A percentile compares a stretch with the other conserved stretches of the same genome.
Conservation (phyloP, 2,113 vertebrate species). For the Ammodytes dubius region DNA sequence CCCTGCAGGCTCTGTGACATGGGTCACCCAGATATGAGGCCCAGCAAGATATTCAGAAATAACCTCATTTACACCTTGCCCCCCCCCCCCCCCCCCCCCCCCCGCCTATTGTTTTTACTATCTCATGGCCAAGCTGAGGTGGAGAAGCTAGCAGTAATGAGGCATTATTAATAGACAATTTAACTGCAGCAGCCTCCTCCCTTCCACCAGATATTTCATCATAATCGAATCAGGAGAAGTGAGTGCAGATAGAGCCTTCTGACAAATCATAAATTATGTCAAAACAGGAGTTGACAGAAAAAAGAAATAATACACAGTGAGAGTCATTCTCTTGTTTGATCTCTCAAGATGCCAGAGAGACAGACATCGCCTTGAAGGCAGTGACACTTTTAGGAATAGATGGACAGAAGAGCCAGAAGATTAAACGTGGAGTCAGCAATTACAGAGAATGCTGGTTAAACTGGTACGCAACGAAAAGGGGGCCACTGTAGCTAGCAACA, state of each 20-base stretch:
- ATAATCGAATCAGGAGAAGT: slow-evolving; percentile 30
- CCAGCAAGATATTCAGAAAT: slow-evolving; percentile 46
- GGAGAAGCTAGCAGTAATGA: slow-evolving; percentile 45
- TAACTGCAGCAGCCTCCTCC: slow-evolving; percentile 29
- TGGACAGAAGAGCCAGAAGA: slow-evolving; percentile 20
- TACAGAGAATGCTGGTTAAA: too few relatives aligned
- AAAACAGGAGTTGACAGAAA: slow-evolving; percentile 15
- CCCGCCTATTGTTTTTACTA: neutral
- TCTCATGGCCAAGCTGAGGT: slow-evolving; percentile 23
- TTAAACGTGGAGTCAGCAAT: neutral
- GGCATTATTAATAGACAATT: slow-evolving; percentile 53
- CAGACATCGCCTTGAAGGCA: neutral
- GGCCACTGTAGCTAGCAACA: too few relatives aligned
- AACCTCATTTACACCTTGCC: slow-evolving; percentile 53
- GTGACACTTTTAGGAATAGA: slow-evolving; percentile 3
- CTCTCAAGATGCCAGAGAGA: slow-evolving; percentile 24
- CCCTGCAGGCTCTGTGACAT: slow-evolving; percentile 46
- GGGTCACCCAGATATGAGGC: slow-evolving; percentile 34
- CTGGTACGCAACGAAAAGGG: too few relatives aligned
- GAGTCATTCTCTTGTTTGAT: slow-evolving; percentile 13
- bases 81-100: slow-evolving; percentile 11
- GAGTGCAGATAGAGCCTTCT: neutral
- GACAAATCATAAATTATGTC: slow-evolving; percentile 28
- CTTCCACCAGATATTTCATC: slow-evolving; percentile 15
- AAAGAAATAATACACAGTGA: neutral